Evolutionary conservation across 2,888 invertebrate species (phyloP).

Genomic region (Stictocephala bisonia): DNA sequence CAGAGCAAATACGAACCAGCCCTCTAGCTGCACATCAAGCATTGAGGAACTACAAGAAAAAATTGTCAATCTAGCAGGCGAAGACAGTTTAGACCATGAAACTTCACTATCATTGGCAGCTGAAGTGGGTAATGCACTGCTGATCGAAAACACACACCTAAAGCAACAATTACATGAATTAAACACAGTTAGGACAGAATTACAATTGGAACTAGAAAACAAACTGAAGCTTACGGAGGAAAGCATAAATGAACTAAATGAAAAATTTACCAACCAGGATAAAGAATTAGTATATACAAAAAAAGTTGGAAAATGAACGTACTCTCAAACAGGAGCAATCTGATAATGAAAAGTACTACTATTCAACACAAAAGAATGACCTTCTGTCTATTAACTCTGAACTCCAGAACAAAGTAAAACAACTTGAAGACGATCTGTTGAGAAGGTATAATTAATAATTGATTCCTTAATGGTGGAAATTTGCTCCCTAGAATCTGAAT

Average conservation of each 20-base stretch:
- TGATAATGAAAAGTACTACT: background rate
- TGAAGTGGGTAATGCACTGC: background rate
- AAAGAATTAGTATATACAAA: background rate
- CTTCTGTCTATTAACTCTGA: background rate
- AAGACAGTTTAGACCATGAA: background rate
- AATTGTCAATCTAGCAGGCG: no score
- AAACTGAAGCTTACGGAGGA: conserved; percentile 4
- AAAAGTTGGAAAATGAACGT: background rate
- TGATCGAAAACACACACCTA: no score
- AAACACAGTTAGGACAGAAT: background rate
- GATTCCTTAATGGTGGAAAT: no score
- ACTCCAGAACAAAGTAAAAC: background rate
- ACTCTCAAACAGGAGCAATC: background rate
- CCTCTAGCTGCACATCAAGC: no score
- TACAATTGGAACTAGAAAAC: background rate
- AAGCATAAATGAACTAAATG: conserved; percentile 17
- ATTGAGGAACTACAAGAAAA: no score
- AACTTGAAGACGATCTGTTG: no score
- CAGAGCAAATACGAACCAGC: no score
- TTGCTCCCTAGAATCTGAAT: no score
- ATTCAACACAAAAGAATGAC: background rate
- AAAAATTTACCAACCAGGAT: conserved; percentile 3
- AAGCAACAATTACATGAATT: background rate
- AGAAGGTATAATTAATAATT: no score
- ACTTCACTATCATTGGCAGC: background rate